Conservation (phyloP, 2,888 invertebrate species). For the Caenorhabditis uteleia region DNA sequence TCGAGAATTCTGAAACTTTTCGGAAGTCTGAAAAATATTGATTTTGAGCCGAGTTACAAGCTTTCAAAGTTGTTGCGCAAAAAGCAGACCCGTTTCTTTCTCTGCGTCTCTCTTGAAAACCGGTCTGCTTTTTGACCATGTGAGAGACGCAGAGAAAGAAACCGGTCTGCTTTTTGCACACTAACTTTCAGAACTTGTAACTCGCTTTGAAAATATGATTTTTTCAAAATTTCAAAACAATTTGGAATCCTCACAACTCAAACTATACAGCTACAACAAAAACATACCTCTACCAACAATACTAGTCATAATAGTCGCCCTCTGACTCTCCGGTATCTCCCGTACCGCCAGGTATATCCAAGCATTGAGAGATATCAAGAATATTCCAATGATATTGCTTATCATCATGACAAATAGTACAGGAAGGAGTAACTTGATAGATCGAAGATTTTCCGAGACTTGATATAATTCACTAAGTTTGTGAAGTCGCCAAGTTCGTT, state of each 20-base stretch:
- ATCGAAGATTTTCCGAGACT: slow-evolving; percentile 25
- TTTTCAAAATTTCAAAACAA: no score
- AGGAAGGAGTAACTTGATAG: slow-evolving; percentile 17
- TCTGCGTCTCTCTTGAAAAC: no score
- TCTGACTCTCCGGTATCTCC: slow-evolving; percentile 17
- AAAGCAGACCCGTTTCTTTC: no score
- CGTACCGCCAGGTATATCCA: slow-evolving; percentile 8
- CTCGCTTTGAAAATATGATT: no score
- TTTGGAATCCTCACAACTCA: neutral
- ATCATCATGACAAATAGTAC: slow-evolving; percentile 9
- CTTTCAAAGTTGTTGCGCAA: no score
- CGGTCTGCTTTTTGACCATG: no score
- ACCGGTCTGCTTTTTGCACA: no score
- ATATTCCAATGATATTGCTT: slow-evolving; percentile 14
- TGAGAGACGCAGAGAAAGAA: no score
- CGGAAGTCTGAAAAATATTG: no score
- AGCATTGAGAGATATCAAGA: slow-evolving; percentile 9
- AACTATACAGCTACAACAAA: neutral
- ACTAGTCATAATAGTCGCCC: slow-evolving; percentile 5
- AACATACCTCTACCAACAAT: slow-evolving; percentile 19
- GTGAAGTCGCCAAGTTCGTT: slow-evolving; percentile 14
- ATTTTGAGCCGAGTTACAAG: no score
- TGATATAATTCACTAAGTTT: slow-evolving; percentile 24
- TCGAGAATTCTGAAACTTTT: no score
- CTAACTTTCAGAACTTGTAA: no score